Evolutionary conservation across 2,797 vertebrate species (phyloP).

Genomic region (Tenualosa thibaudeaui): DNA sequence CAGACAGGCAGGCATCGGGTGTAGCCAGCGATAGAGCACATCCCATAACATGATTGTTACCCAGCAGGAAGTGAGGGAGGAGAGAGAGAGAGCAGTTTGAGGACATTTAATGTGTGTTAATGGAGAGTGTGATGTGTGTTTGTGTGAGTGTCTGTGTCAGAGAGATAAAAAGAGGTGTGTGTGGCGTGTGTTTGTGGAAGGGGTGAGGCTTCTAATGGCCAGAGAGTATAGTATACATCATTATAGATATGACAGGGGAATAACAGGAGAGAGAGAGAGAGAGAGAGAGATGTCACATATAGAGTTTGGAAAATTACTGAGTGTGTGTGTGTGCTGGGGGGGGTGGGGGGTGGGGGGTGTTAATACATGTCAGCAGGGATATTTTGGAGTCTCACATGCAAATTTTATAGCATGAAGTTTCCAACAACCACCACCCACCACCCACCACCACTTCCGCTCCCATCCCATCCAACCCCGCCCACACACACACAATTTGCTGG

Average conservation of each 20-base stretch:
- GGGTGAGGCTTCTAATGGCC: too few species aligned
- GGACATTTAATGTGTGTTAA: constrained; percentile 37
- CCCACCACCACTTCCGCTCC: not conserved
- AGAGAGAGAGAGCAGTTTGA: constrained; percentile 30
- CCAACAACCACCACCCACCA: not conserved
- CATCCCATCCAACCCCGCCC: not conserved
- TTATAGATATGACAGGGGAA: too few species aligned
- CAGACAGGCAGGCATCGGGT: not conserved
- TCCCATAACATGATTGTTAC: not conserved
- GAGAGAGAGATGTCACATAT: not conserved
- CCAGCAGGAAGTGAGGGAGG: not conserved
- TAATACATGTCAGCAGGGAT: too few species aligned
- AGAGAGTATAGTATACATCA: too few species aligned
- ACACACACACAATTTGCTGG: not conserved
- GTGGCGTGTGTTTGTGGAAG: too few species aligned
- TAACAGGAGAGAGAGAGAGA: not conserved
- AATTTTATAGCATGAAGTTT: not conserved
- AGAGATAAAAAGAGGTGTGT: too few species aligned
- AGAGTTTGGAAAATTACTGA: too few species aligned
- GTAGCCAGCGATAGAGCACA: not conserved
- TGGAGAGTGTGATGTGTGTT: not conserved
- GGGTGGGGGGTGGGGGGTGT: too few species aligned
- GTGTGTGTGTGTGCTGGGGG: too few species aligned
- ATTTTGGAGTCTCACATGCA: not conserved
- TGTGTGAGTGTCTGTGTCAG: too few species aligned